Conservation (phyloP, 2,113 vertebrate species). For the Xiphias gladius region DNA sequence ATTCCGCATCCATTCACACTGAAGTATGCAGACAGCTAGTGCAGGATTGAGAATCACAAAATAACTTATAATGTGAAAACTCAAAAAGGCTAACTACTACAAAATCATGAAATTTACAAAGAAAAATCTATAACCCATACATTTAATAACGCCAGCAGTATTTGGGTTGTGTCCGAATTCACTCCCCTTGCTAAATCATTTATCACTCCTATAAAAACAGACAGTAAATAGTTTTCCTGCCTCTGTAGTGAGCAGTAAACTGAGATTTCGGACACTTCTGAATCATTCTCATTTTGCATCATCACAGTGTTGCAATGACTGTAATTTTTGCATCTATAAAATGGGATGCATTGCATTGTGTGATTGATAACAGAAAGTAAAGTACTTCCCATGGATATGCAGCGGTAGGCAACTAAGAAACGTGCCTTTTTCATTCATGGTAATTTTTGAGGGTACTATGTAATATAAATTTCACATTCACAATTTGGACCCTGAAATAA, state of each 20-base stretch:
- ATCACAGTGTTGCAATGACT: background rate
- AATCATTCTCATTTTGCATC: background rate
- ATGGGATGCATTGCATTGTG: background rate
- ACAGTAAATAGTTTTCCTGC: too few species aligned
- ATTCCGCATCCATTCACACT: background rate
- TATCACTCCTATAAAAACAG: too few species aligned
- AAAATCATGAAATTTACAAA: background rate
- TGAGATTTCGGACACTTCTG: background rate
- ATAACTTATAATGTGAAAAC: background rate
- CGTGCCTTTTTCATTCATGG: background rate
- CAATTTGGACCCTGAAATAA: background rate
- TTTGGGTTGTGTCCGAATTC: background rate
- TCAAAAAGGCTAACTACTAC: background rate
- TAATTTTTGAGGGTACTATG: background rate
- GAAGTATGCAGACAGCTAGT: background rate
- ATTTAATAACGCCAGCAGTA: background rate
- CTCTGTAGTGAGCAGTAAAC: background rate
- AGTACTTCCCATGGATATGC: background rate
- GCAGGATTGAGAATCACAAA: background rate
- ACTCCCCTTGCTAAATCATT: background rate
- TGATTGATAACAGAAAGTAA: background rate
- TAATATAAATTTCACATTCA: background rate
- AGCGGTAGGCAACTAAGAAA: background rate
- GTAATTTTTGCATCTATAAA: background rate
- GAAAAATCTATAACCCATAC: background rate